Conservation (phyloP, 2,113 vertebrate species). For the Sander vitreus region DNA sequence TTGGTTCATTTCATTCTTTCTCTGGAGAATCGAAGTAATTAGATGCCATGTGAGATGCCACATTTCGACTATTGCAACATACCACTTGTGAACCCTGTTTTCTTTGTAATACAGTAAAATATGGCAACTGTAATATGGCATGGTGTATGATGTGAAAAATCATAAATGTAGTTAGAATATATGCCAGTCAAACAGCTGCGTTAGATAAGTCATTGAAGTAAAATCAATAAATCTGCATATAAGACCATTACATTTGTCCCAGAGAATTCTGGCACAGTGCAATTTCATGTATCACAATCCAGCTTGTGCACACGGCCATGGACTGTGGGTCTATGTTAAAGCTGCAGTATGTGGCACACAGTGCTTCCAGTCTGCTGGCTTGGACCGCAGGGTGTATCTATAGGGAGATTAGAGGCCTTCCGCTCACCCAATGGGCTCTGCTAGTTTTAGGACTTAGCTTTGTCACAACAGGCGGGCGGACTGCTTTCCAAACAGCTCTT, state of each 20-base stretch:
- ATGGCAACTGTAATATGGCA: conserved; percentile 13
- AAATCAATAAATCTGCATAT: conserved; percentile 52
- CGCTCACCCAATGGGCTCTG: conserved; percentile 63
- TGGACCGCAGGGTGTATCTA: conserved; percentile 61
- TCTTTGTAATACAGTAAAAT: conserved; percentile 41
- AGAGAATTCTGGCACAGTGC: conserved; percentile 8
- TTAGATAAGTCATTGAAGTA: conserved; percentile 20
- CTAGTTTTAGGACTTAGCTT: conserved; percentile 75
- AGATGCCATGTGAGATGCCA: conserved; percentile 51
- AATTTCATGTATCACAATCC: background rate
- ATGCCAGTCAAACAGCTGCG: conserved; percentile 39
- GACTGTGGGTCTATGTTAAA: conserved; percentile 20
- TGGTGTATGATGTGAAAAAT: conserved; percentile 24
- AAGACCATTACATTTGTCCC: conserved; percentile 40
- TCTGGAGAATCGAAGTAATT: conserved; percentile 49
- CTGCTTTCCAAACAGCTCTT: conserved; percentile 62
- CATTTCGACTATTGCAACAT: conserved; percentile 50
- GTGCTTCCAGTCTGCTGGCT: conserved; percentile 50
- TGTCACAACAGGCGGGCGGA: conserved; percentile 65
- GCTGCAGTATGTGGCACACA: conserved; percentile 30
- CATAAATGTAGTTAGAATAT: conserved; percentile 27
- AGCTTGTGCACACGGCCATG: background rate
- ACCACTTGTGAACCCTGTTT: conserved; percentile 26
- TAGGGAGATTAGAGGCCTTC: conserved; percentile 78
- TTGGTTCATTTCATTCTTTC: conserved; percentile 57